Evolutionary conservation across 2,797 vertebrate species (phyloP).

Genomic region (Peromyscus melanophrys): DNA sequence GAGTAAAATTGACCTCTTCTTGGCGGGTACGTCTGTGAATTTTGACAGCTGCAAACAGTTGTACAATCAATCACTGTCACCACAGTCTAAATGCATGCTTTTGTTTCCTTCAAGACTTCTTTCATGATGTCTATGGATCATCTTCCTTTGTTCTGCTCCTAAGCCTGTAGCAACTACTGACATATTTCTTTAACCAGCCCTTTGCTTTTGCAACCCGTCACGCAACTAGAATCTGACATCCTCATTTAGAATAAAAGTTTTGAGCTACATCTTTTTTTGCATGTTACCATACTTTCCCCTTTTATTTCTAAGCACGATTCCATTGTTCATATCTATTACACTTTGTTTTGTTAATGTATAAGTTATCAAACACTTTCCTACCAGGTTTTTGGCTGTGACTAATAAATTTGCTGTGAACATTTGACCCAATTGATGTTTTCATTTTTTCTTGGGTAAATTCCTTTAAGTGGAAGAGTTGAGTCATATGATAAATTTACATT

Average conservation of each 20-base stretch:
- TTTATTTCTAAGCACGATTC: conserved; percentile 12
- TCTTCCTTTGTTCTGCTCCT: not conserved
- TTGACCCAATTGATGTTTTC: not conserved
- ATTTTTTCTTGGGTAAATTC: not conserved
- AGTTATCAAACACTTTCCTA: not conserved
- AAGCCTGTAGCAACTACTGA: not conserved
- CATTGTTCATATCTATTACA: not conserved
- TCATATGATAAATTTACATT: not conserved
- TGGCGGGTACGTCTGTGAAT: not conserved
- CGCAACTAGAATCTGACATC: not conserved
- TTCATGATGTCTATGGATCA: not conserved
- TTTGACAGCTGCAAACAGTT: conserved; percentile 1
- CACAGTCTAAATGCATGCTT: not conserved
- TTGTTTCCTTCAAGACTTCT: not conserved
- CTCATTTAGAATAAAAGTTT: not conserved
- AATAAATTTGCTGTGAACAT: not conserved
- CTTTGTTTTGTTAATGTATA: conserved; percentile 7
- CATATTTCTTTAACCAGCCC: not conserved
- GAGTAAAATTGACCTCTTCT: not conserved
- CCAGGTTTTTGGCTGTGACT: not conserved
- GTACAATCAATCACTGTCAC: not conserved
- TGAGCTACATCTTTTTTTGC: not conserved
- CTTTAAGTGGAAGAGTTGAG: not conserved
- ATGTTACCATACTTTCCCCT: not conserved
- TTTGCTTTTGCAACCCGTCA: conserved; percentile 25